phyloP scores from a whole-genome alignment of 1,140 invertebrate species.

The Megathymus violae region DNA sequence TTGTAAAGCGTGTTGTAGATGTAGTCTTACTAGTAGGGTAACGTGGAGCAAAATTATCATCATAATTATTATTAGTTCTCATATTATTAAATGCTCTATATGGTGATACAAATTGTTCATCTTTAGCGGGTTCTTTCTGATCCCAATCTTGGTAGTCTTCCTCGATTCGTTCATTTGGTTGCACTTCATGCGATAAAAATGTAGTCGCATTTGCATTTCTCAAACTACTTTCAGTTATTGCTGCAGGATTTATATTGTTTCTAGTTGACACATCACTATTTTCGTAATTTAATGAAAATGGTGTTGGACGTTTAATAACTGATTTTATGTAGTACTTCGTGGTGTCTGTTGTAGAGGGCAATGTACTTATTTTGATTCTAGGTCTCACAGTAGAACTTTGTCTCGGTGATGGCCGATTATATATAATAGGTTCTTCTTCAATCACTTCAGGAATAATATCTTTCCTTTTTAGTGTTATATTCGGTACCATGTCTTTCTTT shows the following conservation, averaged over 20 bases:
- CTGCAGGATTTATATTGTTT: conserved; percentile 36
- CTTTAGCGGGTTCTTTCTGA: conserved; percentile 29
- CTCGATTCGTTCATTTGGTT: conserved; percentile 3
- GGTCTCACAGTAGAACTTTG: conserved; percentile 34
- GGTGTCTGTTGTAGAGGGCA: conserved; percentile 46
- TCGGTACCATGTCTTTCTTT: conserved; percentile 21
- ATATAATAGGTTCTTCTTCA: conserved; percentile 44
- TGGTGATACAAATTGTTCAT: conserved; percentile 64
- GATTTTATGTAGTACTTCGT: conserved; percentile 76
- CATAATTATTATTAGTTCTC: conserved; percentile 45
- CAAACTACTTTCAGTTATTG: conserved; percentile 41
- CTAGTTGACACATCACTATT: conserved; percentile 41
- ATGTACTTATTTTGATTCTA: conserved; percentile 44
- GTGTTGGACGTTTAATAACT: conserved; percentile 63
- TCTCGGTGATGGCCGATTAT: conserved; percentile 20
- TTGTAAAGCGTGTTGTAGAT: conserved; percentile 42
- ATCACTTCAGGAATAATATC: conserved; percentile 42
- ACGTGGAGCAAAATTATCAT: conserved; percentile 39
- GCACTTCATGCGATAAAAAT: not conserved
- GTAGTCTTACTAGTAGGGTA: conserved; percentile 49
- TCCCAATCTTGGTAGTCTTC: conserved; percentile 32
- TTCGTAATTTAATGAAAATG: conserved; percentile 42
- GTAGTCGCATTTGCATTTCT: conserved; percentile 35
- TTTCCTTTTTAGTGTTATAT: conserved; percentile 45
- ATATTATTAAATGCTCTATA: conserved; percentile 72